Evolutionary conservation across 2,797 vertebrate genomes (phyloP).

Genomic region (Scomberomorus guttatus): DNA sequence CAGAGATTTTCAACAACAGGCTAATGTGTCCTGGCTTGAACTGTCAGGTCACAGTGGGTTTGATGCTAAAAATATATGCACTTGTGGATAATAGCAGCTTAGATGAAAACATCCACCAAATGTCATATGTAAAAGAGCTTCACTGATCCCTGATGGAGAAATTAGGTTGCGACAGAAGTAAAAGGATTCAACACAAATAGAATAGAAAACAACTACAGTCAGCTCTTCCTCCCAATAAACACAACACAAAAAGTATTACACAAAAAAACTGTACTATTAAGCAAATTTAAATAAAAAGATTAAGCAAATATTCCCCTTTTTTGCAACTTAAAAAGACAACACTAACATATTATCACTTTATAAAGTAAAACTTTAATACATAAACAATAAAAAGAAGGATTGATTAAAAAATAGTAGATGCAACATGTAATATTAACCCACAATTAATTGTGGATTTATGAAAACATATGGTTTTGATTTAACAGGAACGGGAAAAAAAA

Average conservation of each 20-base stretch:
- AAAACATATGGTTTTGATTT: constrained; percentile 14
- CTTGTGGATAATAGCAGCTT: constrained; percentile 31
- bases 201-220: constrained; percentile 2
- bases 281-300: neutral
- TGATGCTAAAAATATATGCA: constrained; percentile 22
- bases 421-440: neutral
- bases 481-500: neutral
- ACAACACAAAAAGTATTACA: neutral
- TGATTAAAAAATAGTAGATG: neutral
- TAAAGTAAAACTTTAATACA: neutral
- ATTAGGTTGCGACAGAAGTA: neutral
- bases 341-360: neutral
- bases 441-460: neutral
- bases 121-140: constrained; percentile 21
- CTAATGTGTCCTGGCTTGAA: constrained; percentile 6
- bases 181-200: constrained; percentile 23
- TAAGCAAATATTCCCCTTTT: neutral
- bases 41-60: constrained; percentile 16
- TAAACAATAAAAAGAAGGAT: neutral
- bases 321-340: neutral
- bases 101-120: constrained; percentile 33
- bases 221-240: neutral
- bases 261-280: neutral
- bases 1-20: constrained; percentile 15
- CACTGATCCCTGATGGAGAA: constrained; percentile 18